phyloP scores from a whole-genome alignment of 1,140 invertebrate species.

The Drosophila ficusphila region DNA sequence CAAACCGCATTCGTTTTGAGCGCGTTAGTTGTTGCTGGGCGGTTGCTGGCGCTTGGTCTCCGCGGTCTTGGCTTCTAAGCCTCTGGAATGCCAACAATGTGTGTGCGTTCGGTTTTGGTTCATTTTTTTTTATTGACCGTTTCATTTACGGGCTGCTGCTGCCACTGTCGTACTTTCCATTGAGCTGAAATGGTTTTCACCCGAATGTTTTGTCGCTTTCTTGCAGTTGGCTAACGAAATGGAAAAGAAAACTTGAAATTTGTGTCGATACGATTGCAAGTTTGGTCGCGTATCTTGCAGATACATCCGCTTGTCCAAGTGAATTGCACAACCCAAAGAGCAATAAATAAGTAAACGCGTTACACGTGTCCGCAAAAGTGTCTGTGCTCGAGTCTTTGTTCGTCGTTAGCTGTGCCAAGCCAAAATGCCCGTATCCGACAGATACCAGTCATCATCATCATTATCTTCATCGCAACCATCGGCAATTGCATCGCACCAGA shows the following conservation, averaged over 20 bases:
- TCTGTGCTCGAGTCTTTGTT: slow-evolving; percentile 39
- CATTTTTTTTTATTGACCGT: slow-evolving; percentile 63
- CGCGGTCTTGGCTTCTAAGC: slow-evolving; percentile 40
- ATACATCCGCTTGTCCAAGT: slow-evolving; percentile 58
- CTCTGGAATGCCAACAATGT: slow-evolving; percentile 53
- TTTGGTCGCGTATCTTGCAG: slow-evolving; percentile 58
- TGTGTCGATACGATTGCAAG: slow-evolving; percentile 67
- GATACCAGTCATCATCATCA: slow-evolving; percentile 65
- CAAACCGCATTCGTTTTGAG: slow-evolving; percentile 36
- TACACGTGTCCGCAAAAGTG: slow-evolving; percentile 23
- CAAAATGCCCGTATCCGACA: slow-evolving; percentile 74
- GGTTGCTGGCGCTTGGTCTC: slow-evolving; percentile 24
- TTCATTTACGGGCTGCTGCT: slow-evolving; percentile 47
- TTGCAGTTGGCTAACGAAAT: slow-evolving; percentile 60
- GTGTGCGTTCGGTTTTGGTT: slow-evolving; percentile 29
- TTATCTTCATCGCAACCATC: slow-evolving; percentile 20
- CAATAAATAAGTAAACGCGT: slow-evolving; percentile 45
- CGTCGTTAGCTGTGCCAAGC: slow-evolving; percentile 55
- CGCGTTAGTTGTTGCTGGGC: slow-evolving; percentile 29
- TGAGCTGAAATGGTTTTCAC: slow-evolving; percentile 68
- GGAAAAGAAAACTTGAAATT: slow-evolving; percentile 78
- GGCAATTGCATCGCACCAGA: slow-evolving; percentile 67
- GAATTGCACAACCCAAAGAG: slow-evolving; percentile 66
- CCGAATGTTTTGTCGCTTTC: slow-evolving; percentile 62
- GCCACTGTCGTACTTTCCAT: slow-evolving; percentile 68